Conservation (phyloP, 2,888 invertebrate species). For the Bedellia somnulentella region DNA sequence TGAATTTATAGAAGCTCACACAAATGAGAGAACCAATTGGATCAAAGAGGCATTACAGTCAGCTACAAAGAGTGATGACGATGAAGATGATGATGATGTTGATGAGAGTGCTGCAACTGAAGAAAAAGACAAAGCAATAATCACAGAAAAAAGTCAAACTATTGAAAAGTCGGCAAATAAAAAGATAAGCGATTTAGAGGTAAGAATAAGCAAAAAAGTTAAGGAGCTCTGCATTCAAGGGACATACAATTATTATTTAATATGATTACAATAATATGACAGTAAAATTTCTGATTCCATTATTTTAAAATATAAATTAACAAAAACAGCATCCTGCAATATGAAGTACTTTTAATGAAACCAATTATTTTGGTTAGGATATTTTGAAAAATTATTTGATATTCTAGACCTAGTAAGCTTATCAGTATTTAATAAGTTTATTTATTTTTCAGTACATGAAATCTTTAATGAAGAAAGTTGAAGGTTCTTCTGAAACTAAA, state of each 20-base stretch:
- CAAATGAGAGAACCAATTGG: constrained; percentile 45
- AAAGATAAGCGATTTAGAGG: constrained; percentile 77
- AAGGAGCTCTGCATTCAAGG: no score
- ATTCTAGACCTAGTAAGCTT: not conserved
- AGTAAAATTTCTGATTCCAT: no score
- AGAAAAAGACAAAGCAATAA: constrained; percentile 13
- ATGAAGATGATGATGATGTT: constrained; percentile 24
- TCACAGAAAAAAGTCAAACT: constrained; percentile 13
- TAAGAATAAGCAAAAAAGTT: no score
- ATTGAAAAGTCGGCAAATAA: constrained; percentile 67
- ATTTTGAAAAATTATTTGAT: no score
- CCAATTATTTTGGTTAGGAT: no score
- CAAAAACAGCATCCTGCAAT: no score
- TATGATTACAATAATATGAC: no score
- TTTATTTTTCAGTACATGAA: constrained; percentile 68
- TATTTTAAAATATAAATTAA: no score
- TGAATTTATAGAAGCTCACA: constrained; percentile 87
- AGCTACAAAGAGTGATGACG: constrained; percentile 28
- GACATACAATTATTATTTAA: no score
- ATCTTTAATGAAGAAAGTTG: constrained; percentile 60
- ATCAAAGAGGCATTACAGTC: constrained; percentile 36
- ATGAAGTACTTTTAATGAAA: no score
- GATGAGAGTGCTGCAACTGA: constrained; percentile 21
- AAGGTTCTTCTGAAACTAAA: constrained; percentile 13
- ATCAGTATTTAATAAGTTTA: not conserved